Percentiles rank a stretch among this genome's conserved stretches.
Evolutionary conservation across 2,888 invertebrate species (phyloP).

Genomic region (Synergus itoensis): DNA sequence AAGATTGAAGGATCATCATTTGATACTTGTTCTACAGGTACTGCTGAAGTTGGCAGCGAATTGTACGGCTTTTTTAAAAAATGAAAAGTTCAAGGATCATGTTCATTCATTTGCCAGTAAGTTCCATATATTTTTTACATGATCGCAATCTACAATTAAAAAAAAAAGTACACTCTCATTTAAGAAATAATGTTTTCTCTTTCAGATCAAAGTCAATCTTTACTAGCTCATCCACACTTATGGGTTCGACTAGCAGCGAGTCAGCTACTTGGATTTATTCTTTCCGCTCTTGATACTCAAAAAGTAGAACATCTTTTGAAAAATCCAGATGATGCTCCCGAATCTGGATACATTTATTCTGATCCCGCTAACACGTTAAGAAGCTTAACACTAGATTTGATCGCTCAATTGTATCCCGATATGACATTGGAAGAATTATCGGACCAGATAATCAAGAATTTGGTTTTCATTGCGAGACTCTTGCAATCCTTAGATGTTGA

Average conservation of each 20-base stretch:
- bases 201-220: constrained; percentile 83
- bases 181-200: constrained; percentile 13
- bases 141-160: not conserved
- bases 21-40: constrained; percentile 87
- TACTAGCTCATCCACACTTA: constrained; percentile 89
- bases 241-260: constrained; percentile 91
- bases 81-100: constrained; percentile 78
- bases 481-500: constrained; percentile 79
- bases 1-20: constrained; percentile 85
- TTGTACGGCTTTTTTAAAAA: constrained; percentile 82
- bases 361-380: constrained; percentile 83
- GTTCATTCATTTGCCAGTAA: constrained; percentile 76
- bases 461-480: constrained; percentile 85
- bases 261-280: constrained; percentile 87
- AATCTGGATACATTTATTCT: constrained; percentile 82
- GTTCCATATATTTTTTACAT: not conserved
- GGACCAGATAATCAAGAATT: constrained; percentile 86
- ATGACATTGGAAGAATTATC: constrained; percentile 85
- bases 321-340: constrained; percentile 73
- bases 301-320: constrained; percentile 79
- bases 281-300: constrained; percentile 83
- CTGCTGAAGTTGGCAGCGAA: constrained; percentile 84
- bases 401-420: constrained; percentile 85
- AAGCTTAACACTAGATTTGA: constrained; percentile 86
- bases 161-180: not conserved